Evolutionary conservation across 2,113 vertebrate species (phyloP).

Genomic region (Phrynosoma platyrhinos): DNA sequence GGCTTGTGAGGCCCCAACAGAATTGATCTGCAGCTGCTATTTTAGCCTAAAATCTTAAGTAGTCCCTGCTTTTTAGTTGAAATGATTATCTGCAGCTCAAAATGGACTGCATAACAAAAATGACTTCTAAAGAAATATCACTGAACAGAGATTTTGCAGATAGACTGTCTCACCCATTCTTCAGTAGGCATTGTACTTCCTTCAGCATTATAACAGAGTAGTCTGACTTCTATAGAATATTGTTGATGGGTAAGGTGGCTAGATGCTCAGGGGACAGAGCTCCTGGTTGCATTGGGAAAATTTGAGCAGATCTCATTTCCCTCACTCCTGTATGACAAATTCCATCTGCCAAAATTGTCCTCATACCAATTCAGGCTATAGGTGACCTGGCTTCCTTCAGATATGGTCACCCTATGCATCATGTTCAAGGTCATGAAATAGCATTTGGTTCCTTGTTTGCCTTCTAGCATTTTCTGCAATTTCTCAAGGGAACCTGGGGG

Average conservation of each 20-base stretch:
- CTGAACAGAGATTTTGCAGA: not conserved
- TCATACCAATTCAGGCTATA: not conserved
- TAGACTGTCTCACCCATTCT: not conserved
- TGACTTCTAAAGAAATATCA: not conserved
- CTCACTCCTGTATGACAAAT: not conserved
- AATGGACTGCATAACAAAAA: not conserved
- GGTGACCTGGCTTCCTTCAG: not conserved
- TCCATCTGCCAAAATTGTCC: not conserved
- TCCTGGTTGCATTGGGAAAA: not conserved
- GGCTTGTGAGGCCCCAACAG: not conserved
- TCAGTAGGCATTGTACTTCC: not conserved
- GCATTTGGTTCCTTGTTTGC: too few species aligned
- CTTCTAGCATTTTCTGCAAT: not conserved
- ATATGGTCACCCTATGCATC: not conserved
- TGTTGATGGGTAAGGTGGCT: not conserved
- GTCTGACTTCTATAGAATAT: not conserved
- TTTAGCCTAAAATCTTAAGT: slow-evolving; percentile 5
- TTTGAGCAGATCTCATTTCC: not conserved
- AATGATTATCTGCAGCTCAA: not conserved
- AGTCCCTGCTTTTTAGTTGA: not conserved
- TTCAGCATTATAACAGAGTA: not conserved
- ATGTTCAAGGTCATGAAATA: not conserved
- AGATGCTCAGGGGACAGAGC: not conserved
- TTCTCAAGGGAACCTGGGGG: not conserved
- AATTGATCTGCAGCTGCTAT: slow-evolving; percentile 23